Conservation (phyloP, 2,797 vertebrate species). For the Morus bassanus region DNA sequence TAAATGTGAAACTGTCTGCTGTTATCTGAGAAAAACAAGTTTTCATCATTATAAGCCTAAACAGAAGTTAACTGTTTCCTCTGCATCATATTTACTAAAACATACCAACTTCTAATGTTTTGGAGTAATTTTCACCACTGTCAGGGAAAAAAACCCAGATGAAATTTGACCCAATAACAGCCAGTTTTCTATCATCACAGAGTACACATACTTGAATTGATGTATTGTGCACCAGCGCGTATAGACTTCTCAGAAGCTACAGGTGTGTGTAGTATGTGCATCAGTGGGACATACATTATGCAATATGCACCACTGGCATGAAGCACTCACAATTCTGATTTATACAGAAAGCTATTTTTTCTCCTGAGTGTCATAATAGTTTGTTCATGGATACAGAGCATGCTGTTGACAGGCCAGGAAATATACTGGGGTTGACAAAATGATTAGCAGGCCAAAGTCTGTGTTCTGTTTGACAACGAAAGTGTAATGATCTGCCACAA, state of each 20-base stretch:
- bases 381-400: neutral
- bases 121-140: neutral
- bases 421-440: neutral
- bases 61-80: neutral
- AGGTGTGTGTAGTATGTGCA: neutral
- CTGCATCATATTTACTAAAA: neutral
- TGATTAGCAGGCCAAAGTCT: neutral
- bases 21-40: neutral
- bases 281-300: neutral
- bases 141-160: neutral
- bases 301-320: neutral
- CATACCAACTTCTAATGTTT: neutral
- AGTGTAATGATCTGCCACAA: neutral
- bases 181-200: neutral
- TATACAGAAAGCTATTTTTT: neutral
- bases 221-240: neutral
- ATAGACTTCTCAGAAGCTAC: neutral
- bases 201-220: neutral
- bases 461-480: neutral
- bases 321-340: neutral
- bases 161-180: neutral
- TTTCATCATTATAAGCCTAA: neutral
- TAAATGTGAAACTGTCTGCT: neutral
- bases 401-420: neutral
- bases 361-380: neutral